Conservation (phyloP, 1,140 invertebrate genomes). For the Limonius californicus region DNA sequence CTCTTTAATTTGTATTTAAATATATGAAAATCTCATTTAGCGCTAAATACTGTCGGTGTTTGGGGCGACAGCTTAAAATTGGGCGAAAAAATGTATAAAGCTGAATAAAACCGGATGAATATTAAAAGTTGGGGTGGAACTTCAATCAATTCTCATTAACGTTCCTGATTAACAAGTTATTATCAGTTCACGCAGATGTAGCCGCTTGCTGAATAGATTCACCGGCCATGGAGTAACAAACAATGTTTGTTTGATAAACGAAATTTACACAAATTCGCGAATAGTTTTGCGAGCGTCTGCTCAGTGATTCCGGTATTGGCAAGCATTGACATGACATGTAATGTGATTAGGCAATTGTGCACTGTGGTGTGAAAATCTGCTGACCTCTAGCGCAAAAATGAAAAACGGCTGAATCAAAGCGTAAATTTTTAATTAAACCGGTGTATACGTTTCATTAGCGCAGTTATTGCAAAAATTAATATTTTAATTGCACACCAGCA, state of each 20-base stretch:
- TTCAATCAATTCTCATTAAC: not conserved
- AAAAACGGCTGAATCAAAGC: not conserved
- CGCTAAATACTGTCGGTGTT: too few species aligned
- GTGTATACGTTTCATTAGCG: not conserved
- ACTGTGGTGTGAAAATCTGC: not conserved
- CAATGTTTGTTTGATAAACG: not conserved
- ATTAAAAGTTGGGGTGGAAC: too few species aligned
- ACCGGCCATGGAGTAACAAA: not conserved
- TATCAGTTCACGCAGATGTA: not conserved
- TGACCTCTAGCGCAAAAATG: not conserved
- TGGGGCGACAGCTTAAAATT: too few species aligned
- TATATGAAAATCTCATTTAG: too few species aligned
- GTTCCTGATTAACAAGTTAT: not conserved
- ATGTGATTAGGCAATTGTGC: constrained; percentile 1
- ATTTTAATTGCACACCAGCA: not conserved
- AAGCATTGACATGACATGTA: constrained; percentile 1
- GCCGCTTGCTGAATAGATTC: not conserved
- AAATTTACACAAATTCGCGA: not conserved
- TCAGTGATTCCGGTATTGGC: not conserved
- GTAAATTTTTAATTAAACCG: not conserved
- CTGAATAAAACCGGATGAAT: too few species aligned
- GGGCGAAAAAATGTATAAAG: too few species aligned
- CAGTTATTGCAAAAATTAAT: not conserved
- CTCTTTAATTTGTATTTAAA: too few species aligned
- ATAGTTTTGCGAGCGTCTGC: not conserved